Evolutionary conservation across 2,113 vertebrate species (phyloP), one percentile per base, ranked within the genome.

Genomic region (Sander vitreus): DNA sequence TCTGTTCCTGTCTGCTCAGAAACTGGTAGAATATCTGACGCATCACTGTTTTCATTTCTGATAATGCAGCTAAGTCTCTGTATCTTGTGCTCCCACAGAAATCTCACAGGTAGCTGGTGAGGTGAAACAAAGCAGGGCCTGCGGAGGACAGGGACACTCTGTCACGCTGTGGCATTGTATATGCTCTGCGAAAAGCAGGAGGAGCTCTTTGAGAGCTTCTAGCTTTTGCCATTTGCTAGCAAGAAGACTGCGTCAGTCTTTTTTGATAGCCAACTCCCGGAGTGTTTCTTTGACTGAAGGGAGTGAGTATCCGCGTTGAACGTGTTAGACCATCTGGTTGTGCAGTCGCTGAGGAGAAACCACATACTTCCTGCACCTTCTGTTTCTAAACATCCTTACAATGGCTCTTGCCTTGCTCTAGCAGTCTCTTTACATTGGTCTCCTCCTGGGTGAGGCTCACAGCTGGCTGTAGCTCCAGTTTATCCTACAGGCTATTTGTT

Each of bases 31-130:
- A 51, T 62, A 7, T 66, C 66, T 72, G 50, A 72, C 74, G 78
- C 0, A 2, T 3, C 53, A 10, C n/a, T 58, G 51, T 84, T 74
- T 78, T 55, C 18, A 57, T 39, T 48, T 70, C n/a, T n/a, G 11
- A 78, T 81, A 60, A 80, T 80, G 14, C 55, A 58, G n/a, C 18
- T n/a, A 55, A 55, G n/a, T 27, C 67, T 73, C 58, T 72, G 55
- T 47, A 19, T 73, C n/a, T 54, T n/a, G 13, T 53, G 16, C 43
- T 54, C 15, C 30, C 6, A 15, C 25, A 55, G 23, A 69, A 73
- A 45, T 78, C 53, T 80, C 73, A 69, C 80, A 80, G 63, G 76
- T 82, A 68, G 53, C 39, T 59, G 76, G 27, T 74, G 73, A 83
- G 48, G 73, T 73, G 72, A 82, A 73, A 66, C 79, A 77, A 77